Evolutionary conservation across 2,113 vertebrate species (phyloP), one percentile per base, ranked within the genome.

Genomic region (Lontra canadensis): DNA sequence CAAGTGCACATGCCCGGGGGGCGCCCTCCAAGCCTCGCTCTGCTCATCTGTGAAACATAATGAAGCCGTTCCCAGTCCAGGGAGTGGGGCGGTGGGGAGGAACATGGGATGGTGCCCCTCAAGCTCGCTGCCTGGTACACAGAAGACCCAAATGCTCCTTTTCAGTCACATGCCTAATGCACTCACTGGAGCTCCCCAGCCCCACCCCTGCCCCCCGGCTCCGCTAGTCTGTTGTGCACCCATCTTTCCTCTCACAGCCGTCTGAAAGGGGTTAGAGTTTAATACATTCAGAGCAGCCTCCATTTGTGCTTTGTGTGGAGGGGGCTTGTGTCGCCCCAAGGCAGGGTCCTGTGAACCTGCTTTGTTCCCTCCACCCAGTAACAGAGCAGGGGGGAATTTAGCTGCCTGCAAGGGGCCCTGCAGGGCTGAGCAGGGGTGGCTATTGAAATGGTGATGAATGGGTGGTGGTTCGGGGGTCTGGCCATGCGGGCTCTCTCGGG

Each of bases 381-480:
- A 69, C 74, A 29, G 36, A 39, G 86, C 67, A 71, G 85, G 84
- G 86, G 7, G 10, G 55, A 57, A 57, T 61, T 31, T 71, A 74
- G 85, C 81, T 25, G 76, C 90, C 91, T 25, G 44, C 1, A 3
- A 83, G 97, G 92, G 94, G 95, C 95, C 96, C 79, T 1, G 85
- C 25, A 13, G 86, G 90, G 69, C 82, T n/a, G 4, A n/a, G 74
- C 59, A 34, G 52, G n/a, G 61, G 80, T 18, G 3, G 97, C 97
- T 97, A 96, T 85, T 96, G 98, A 98, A 97, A 96, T 94, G 95
- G 95, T 90, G 98, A 98, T 98, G 98, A 99, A 99, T 98, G 98
- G 98, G 98, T 98, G 95, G 86, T 96, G 92, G 86, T 95, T 98
- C 96, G 2, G 97, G 97, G 97, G 88, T 97, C 98, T 98, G 95